Conservation (phyloP, 2,888 invertebrate genomes). For the Clostera curtula region DNA sequence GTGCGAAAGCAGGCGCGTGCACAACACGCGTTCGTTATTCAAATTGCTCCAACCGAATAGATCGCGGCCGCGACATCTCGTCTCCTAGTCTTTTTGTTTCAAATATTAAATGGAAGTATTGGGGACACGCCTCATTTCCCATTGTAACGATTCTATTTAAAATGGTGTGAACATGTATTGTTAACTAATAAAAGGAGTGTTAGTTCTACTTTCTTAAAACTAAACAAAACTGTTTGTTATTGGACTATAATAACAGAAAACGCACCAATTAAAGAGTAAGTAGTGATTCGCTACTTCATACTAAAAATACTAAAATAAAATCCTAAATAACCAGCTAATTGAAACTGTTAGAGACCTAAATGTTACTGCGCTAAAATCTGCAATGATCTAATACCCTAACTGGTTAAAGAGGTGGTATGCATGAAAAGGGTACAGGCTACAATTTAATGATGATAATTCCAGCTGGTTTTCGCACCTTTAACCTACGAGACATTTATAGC, state of each 20-base stretch:
- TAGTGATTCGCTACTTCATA: conserved; percentile 5
- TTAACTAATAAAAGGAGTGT: conserved; percentile 58
- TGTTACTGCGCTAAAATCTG: too few species aligned
- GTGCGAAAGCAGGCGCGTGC: conserved; percentile 60
- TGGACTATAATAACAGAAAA: conserved; percentile 22
- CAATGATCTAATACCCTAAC: too few species aligned
- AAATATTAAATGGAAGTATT: conserved; percentile 63
- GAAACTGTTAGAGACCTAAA: too few species aligned
- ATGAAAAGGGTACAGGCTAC: too few species aligned
- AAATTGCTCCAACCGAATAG: conserved; percentile 43
- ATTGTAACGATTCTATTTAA: conserved; percentile 58
- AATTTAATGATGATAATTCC: too few species aligned
- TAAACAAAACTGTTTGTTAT: conserved; percentile 37
- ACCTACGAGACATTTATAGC: too few species aligned
- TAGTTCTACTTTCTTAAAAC: conserved; percentile 67
- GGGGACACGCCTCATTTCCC: conserved; percentile 64
- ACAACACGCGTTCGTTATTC: conserved; percentile 61
- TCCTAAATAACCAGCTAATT: too few species aligned
- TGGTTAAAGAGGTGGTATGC: too few species aligned
- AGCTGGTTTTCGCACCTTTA: too few species aligned
- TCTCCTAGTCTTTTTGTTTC: conserved; percentile 56
- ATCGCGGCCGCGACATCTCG: conserved; percentile 65
- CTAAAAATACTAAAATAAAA: too few species aligned
- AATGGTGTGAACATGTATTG: conserved; percentile 67
- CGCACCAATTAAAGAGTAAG: conserved; percentile 23